A percentile compares a stretch with the other conserved stretches of the same genome.
phyloP scores from a whole-genome alignment of 2,113 vertebrate genomes.

The Hipposideros armiger region DNA sequence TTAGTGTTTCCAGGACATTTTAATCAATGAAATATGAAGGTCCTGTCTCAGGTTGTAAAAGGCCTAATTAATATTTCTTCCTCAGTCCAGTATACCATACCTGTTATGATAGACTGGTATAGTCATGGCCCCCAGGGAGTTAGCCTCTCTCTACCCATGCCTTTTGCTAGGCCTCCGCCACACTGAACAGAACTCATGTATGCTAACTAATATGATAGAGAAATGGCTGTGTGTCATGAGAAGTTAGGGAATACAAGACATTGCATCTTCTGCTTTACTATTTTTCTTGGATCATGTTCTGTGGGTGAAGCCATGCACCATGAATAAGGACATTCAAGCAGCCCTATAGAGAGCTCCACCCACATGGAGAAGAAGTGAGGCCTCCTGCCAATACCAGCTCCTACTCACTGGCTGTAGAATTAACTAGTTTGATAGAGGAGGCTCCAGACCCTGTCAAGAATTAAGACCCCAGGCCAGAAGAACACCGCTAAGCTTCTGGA shows the following conservation, averaged over 20 bases:
- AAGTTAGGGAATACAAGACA: background rate
- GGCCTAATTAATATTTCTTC: background rate
- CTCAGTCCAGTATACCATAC: background rate
- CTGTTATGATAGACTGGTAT: background rate
- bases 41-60: background rate
- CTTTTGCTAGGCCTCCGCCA: background rate
- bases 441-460: background rate
- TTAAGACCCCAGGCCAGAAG: background rate
- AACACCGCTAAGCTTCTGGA: background rate
- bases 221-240: background rate
- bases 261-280: background rate
- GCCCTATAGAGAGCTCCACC: background rate
- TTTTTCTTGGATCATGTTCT: background rate
- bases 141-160: background rate
- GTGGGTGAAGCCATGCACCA: background rate
- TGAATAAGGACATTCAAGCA: background rate
- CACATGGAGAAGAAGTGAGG: background rate
- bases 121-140: background rate
- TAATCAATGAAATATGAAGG: background rate
- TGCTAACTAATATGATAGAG: background rate
- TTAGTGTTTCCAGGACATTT: background rate
- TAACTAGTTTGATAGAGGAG: background rate
- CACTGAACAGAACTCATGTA: background rate
- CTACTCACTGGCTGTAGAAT: too few species aligned
- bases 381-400: background rate